Percentiles rank a stretch among this genome's conserved stretches.
Conservation (phyloP, 2,113 vertebrate genomes). For the Ictalurus punctatus region DNA sequence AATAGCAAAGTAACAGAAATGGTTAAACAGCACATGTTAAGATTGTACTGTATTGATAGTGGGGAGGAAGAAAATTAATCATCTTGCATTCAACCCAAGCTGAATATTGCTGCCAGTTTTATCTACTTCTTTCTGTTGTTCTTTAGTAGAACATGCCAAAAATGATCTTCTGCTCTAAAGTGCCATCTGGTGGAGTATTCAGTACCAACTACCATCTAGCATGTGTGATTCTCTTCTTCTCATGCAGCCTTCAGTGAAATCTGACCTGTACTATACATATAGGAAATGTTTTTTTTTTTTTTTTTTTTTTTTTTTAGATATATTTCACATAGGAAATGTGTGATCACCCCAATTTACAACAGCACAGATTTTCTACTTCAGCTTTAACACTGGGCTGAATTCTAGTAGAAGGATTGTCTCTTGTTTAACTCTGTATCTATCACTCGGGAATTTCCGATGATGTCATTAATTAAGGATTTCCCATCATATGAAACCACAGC, state of each 20-base stretch:
- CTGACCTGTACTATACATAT: background rate
- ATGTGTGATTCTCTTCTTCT: background rate
- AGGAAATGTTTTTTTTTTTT: background rate
- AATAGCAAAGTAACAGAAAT: no score
- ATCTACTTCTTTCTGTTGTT: background rate
- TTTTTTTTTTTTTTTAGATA: background rate
- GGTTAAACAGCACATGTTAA: background rate
- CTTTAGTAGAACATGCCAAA: background rate
- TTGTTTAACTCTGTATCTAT: background rate
- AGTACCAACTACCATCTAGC: background rate
- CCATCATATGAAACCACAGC: background rate
- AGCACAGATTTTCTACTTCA: background rate
- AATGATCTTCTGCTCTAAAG: background rate
- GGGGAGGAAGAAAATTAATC: no score
- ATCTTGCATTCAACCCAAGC: background rate
- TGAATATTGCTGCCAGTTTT: background rate
- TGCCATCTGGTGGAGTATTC: conserved; percentile 28
- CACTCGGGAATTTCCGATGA: background rate
- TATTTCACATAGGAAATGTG: background rate
- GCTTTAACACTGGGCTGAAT: background rate
- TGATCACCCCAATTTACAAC: background rate
- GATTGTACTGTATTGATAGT: no score
- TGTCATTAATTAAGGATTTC: conserved; percentile 2
- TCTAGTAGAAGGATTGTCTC: background rate
- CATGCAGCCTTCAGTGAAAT: background rate